Base-by-base conservation (phyloP, 1,140 invertebrate genomes). In the Magallana gigas region DNA sequence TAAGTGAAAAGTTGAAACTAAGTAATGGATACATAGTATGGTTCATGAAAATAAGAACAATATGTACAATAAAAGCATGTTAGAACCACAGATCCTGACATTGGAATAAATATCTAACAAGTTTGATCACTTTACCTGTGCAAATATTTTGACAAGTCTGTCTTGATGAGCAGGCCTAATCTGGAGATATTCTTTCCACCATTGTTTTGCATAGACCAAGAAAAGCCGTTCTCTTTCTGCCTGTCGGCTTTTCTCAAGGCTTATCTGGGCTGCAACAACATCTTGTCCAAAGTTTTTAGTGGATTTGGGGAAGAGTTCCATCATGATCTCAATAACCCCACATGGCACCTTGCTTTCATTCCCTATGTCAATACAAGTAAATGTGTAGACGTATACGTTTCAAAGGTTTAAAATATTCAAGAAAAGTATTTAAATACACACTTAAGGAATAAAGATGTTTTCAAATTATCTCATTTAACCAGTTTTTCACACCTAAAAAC, bases 181-280 rank as follows among this genome's bases (percentile, higher is more conserved):
- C 85, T 94, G 92, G 0, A 95, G 88, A 85, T 93, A 95, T 82
- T 95, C 95, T 87, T 94, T 94, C 95, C 95, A 95, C 95, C 95
- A 95, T 85, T 95, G 93, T 83, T 95, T 95, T 23, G 94, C 93
- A 90, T 95, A 95, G 1, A 94, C 93, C 8, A 95, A 90, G 88
- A 95, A 95, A 1, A 94, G 83, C 8, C 95, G 85, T 84, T 95
- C 94, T 76, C 90, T 90, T 86, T 95, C 95, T 57, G 94, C 92
- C 87, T 94, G 93, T 14, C 91, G 86, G 58, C 88, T 90, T 29
- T 89, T 82, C 87, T 95, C 94, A 76, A 94, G 85, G 23, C 89
- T 89, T 16, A 93, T 59, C 91, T 95, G 94, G 12, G 93, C 91
- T 8, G 88, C 89, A 7, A 94, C 87, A 11, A 94, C 92, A 81